A percentile compares a stretch with the other conserved stretches of the same genome.
Conservation (phyloP, 2,113 vertebrate species). For the Hymenochirus boettgeri region DNA sequence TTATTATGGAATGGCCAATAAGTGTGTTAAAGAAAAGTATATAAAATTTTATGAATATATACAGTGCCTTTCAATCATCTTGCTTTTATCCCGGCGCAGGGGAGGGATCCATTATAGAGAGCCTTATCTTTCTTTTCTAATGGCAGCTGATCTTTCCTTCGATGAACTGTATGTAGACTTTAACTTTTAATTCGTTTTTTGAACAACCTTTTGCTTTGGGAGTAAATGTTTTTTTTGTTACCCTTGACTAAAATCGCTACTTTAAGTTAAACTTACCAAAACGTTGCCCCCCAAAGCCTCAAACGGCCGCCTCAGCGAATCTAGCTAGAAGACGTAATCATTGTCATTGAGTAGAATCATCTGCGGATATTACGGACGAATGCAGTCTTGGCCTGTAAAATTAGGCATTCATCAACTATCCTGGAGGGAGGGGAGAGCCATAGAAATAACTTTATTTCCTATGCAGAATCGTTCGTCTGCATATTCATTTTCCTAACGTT, state of each 20-base stretch:
- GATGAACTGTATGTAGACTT: too few relatives aligned
- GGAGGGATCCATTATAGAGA: constrained; percentile 60
- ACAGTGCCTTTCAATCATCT: constrained; percentile 75
- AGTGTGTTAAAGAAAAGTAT: constrained; percentile 97
- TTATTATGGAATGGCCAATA: constrained; percentile 94
- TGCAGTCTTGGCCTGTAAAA: constrained; percentile 61
- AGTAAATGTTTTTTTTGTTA: not conserved
- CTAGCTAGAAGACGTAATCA: constrained; percentile 79
- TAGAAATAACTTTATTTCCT: constrained; percentile 89
- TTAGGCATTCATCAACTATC: constrained; percentile 73
- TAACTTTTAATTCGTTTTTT: too few relatives aligned
- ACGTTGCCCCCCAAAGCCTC: constrained; percentile 62
- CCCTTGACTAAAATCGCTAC: constrained; percentile 65
- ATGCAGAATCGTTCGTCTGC: constrained; percentile 82
- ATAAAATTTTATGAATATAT: constrained; percentile 98
- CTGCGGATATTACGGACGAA: constrained; percentile 82
- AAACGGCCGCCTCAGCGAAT: constrained; percentile 60
- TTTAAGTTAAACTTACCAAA: constrained; percentile 77
- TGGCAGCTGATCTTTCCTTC: too few relatives aligned
- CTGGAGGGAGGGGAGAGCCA: constrained; percentile 73
- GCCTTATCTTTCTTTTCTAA: constrained; percentile 64
- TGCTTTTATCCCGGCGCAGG: constrained; percentile 75
- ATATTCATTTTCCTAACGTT: constrained; percentile 99
- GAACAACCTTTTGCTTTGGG: too few relatives aligned
- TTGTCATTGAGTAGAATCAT: constrained; percentile 88